Evolutionary conservation across 2,888 invertebrate species (phyloP).

Genomic region (Adineta ricciae): DNA sequence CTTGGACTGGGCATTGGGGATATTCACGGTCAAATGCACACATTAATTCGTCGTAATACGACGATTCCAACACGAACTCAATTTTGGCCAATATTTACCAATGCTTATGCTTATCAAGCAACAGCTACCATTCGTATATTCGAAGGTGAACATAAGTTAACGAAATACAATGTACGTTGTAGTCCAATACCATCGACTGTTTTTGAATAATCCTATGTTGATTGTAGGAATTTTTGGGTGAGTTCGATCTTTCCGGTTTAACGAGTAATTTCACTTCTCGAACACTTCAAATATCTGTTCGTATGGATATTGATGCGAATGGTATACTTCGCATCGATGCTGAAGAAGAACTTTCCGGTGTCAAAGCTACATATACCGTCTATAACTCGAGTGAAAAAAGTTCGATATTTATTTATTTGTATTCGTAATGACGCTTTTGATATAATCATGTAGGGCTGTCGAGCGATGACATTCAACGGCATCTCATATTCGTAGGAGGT

Average conservation of each 20-base stretch:
- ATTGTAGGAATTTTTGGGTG: neutral
- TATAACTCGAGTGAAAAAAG: neutral
- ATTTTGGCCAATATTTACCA: neutral
- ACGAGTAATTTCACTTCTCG: neutral
- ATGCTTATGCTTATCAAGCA: neutral
- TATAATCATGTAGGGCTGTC: neutral
- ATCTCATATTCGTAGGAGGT: neutral
- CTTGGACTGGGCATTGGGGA: neutral
- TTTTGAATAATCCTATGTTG: neutral
- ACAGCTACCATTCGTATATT: neutral
- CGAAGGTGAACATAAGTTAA: neutral
- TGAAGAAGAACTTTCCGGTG: neutral
- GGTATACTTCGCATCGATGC: neutral
- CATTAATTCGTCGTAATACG: neutral
- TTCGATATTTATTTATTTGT: neutral
- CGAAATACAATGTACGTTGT: neutral
- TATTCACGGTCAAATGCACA: neutral
- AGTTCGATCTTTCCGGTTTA: neutral
- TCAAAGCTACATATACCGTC: neutral
- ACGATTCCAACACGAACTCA: neutral
- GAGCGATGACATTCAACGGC: neutral
- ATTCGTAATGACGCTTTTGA: neutral
- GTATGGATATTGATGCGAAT: conserved; percentile 12
- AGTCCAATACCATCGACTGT: neutral
- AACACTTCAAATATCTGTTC: neutral